Conservation (phyloP, 2,888 invertebrate genomes). For the Glyphotaelius pellucidus region DNA sequence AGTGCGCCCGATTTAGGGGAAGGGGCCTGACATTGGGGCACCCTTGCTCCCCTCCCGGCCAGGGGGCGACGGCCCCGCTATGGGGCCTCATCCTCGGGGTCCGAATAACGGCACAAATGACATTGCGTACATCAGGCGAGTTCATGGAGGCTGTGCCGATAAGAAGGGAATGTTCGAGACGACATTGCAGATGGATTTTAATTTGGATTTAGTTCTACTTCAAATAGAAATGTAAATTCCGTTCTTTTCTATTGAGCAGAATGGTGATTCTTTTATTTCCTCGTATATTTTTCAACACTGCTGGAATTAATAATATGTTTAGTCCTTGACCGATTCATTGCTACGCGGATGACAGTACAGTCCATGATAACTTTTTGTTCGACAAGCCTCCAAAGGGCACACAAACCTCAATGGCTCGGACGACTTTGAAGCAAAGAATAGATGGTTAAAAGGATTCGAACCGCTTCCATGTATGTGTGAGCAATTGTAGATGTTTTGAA, state of each 20-base stretch:
- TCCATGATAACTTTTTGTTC: too few relatives aligned
- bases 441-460: too few relatives aligned
- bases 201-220: neutral
- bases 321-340: too few relatives aligned
- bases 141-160: constrained; percentile 26
- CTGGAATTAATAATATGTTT: neutral
- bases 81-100: constrained; percentile 23
- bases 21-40: constrained; percentile 56
- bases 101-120: constrained; percentile 49
- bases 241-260: neutral
- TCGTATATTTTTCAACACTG: neutral
- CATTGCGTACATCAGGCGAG: constrained; percentile 51
- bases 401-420: too few relatives aligned
- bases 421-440: too few relatives aligned
- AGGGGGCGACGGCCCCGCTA: neutral
- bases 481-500: too few relatives aligned
- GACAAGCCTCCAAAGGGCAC: too few relatives aligned
- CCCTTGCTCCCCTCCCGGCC: constrained; percentile 44
- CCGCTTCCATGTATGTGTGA: too few relatives aligned
- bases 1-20: neutral
- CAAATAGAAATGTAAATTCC: neutral
- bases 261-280: neutral
- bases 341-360: too few relatives aligned
- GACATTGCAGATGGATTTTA: constrained; percentile 41
- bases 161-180: constrained; percentile 19